Base-by-base conservation (phyloP, 1,140 invertebrate species). In the Lasaia peninsularis region DNA sequence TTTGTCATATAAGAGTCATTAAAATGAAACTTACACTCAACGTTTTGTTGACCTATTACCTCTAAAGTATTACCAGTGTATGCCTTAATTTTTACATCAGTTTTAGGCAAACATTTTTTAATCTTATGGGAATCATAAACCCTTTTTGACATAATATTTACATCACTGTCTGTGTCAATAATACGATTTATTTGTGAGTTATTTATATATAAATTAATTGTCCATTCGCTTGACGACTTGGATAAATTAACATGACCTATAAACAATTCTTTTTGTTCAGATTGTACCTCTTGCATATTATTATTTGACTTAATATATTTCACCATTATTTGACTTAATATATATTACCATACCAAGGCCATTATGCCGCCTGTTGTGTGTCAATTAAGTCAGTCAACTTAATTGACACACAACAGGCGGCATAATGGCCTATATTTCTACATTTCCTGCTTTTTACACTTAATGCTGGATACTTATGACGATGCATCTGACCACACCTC, bases 401-500 rank as follows among this genome's bases (percentile, higher is more conserved):
- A 32, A 52, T 14, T 52, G 50, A 52, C 50, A 24, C 24, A 52
- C 52, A 55, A 37, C 18, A 55, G 2, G 12, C 8, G 2, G 52
- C 52, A 37, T 28, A 55, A 55, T 55, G 20, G 12, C 21, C 34
- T 1, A 54, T 16, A 24, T 54, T 54, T 18, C 10, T 20, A 37
- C 52, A 54, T 24, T 40, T 54, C n/a, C 20, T 54, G 11, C 52
- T 40, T 0, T 54, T 54, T 5, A 54, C 34, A 37, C 2, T 24
- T 40, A n/a, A 24, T 12, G 52, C 52, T n/a, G 52, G 52, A 24
- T 34, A 54, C n/a, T 54, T 63, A 12, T 40, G 20, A 16, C 51
- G 35, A 58, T 58, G 61, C 18, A 58, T 14, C 28, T 58, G 61
- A 16, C 56, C 52, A 51, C 61, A 63, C 18, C 52, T 54, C 18